Evolutionary conservation across 2,797 vertebrate species (phyloP).

Genomic region (Myotis vivesi): DNA sequence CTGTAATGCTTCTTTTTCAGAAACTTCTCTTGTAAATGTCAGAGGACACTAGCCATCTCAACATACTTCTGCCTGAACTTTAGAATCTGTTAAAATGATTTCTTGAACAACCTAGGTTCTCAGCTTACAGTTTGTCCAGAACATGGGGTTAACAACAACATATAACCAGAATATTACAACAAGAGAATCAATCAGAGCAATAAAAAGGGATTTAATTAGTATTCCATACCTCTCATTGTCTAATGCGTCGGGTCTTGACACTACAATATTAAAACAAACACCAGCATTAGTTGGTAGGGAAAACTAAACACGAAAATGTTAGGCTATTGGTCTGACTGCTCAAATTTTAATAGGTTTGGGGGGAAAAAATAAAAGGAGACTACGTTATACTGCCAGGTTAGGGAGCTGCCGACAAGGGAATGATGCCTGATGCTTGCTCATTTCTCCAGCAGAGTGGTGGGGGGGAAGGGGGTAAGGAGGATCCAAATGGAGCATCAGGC

Average conservation of each 20-base stretch:
- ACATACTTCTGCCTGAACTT: slow-evolving; percentile 21
- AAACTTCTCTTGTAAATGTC: neutral
- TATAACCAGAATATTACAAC: slow-evolving; percentile 47
- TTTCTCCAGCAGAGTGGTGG: neutral
- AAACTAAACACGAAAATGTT: slow-evolving; percentile 76
- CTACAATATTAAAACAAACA: slow-evolving; percentile 89
- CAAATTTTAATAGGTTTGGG: slow-evolving; percentile 69
- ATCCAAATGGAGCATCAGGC: neutral
- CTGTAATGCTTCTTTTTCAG: neutral
- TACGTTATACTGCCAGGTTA: slow-evolving; percentile 43
- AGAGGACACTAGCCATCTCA: neutral
- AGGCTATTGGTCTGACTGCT: slow-evolving; percentile 75
- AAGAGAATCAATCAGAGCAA: slow-evolving; percentile 66
- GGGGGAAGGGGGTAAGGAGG: no score
- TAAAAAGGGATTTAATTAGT: slow-evolving; percentile 74
- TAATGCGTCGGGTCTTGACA: slow-evolving; percentile 88
- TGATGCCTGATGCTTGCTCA: neutral
- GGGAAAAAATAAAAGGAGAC: slow-evolving; percentile 31
- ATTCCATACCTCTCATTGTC: slow-evolving; percentile 94
- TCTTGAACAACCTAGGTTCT: slow-evolving; percentile 23
- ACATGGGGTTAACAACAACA: slow-evolving; percentile 53
- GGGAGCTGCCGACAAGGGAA: neutral
- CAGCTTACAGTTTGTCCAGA: slow-evolving; percentile 9
- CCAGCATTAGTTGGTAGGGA: slow-evolving; percentile 81
- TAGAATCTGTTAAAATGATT: slow-evolving; percentile 42